A percentile compares a stretch with the other conserved stretches of the same genome.
Evolutionary conservation across 64 coral and sea anemone genomes (phyloP).

Genomic region (Stichodactyla mertensii): DNA sequence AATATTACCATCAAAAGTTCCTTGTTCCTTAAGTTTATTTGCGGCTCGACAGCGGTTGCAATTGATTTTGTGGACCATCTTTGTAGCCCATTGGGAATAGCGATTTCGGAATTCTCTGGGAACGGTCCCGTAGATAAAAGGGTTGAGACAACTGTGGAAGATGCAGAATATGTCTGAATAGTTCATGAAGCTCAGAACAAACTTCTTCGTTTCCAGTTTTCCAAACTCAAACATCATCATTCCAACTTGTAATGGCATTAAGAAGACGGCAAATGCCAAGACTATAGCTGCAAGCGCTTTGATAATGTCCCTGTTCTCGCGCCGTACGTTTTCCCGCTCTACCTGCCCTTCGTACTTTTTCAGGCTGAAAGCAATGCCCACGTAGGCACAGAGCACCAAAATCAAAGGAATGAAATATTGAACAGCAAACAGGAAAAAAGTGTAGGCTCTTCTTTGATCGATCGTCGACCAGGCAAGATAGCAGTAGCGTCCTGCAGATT

Average conservation of each 20-base stretch:
- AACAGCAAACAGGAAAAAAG: slow-evolving; percentile 11
- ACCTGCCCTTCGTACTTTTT: slow-evolving; percentile 40
- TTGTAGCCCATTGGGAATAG: background rate
- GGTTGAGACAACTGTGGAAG: slow-evolving; percentile 50
- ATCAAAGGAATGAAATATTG: slow-evolving; percentile 48
- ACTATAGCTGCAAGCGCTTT: slow-evolving; percentile 33
- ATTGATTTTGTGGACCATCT: background rate
- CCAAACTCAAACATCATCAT: slow-evolving; percentile 56
- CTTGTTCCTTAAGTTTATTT: background rate
- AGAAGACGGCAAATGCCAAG: slow-evolving; percentile 31
- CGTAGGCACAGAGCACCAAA: slow-evolving; percentile 26
- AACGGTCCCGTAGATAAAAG: slow-evolving; percentile 51
- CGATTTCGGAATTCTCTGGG: slow-evolving; percentile 44
- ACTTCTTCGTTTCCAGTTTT: background rate
- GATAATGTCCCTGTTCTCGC: slow-evolving; percentile 40
- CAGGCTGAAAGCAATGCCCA: slow-evolving; percentile 32
- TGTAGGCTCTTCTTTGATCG: slow-evolving; percentile 33
- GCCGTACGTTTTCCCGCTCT: slow-evolving; percentile 7
- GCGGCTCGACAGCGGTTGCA: background rate
- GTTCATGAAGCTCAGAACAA: slow-evolving; percentile 5
- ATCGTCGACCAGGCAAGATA: slow-evolving; percentile 1
- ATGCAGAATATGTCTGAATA: slow-evolving; percentile 34
- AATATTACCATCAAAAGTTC: background rate
- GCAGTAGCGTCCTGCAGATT: slow-evolving; percentile 10
- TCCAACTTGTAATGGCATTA: slow-evolving; percentile 46